Percentiles rank a stretch among this genome's conserved stretches.
Evolutionary conservation across 2,113 vertebrate species (phyloP).

Genomic region (Coracopsis vasa): DNA sequence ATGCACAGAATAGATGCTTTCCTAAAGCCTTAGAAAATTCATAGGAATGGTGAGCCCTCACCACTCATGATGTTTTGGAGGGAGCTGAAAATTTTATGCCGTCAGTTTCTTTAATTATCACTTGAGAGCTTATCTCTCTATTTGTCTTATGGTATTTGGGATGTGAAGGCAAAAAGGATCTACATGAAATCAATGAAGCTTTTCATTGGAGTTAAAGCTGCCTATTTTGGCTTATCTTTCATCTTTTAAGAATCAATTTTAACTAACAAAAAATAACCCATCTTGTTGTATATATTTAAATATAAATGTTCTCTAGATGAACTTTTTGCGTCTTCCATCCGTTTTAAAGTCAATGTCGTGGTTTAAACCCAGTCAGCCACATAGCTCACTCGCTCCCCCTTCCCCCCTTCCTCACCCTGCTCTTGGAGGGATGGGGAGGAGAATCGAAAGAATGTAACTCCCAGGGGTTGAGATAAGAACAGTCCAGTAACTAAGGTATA

Average conservation of each 20-base stretch:
- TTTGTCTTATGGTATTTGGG: neutral
- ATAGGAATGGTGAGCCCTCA: neutral
- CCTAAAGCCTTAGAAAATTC: neutral
- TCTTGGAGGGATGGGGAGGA: no score
- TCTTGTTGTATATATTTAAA: neutral
- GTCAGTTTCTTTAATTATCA: neutral
- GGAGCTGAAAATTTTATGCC: neutral
- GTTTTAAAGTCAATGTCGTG: no score
- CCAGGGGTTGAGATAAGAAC: no score
- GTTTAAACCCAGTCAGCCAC: no score
- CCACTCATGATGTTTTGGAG: neutral
- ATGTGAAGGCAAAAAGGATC: neutral
- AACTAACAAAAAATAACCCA: neutral
- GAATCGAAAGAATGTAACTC: no score
- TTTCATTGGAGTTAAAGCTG: neutral
- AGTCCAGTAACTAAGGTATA: no score
- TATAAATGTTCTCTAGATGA: neutral
- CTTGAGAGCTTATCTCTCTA: neutral
- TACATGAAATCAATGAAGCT: neutral
- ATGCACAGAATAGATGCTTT: neutral
- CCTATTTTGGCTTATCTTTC: neutral
- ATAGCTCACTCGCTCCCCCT: no score
- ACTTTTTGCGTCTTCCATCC: neutral
- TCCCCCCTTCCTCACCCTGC: no score
- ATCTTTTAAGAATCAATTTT: neutral